These are phyloP conservation scores for Lampris incognitus DNA, from an alignment of 2,113 vertebrate genomes.

Conservation along the genomic window DNA sequence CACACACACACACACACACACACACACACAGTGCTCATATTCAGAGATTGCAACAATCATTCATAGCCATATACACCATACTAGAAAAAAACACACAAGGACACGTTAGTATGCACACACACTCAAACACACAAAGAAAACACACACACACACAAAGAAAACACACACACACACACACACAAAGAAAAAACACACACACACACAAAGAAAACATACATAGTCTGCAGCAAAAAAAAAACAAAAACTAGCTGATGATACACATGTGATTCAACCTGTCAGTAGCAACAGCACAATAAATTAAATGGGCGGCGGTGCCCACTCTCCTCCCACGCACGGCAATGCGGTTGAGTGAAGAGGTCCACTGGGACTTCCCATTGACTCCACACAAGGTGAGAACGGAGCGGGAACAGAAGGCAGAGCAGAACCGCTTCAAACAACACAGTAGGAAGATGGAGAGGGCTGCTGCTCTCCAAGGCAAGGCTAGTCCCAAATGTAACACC, in stretches of 20 bases:
- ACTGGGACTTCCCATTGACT: constrained; percentile 78
- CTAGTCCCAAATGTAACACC: constrained; percentile 23
- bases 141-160: constrained; percentile 19
- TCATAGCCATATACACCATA: constrained; percentile 9
- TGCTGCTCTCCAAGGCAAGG: constrained; percentile 25
- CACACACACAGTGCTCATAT: constrained; percentile 13
- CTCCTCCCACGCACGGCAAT: constrained; percentile 70
- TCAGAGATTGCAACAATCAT: background rate
- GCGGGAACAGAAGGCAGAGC: constrained; percentile 63
- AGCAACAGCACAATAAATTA: constrained; percentile 58
- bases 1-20: constrained; percentile 14
- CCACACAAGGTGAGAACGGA: constrained; percentile 71
- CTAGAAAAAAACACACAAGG: constrained; percentile 19
- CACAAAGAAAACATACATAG: constrained; percentile 11
- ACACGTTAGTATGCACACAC: background rate
- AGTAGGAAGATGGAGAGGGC: constrained; percentile 45
- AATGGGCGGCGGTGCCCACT: constrained; percentile 54
- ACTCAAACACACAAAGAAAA: background rate
- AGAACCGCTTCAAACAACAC: constrained; percentile 59
- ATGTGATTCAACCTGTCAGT: constrained; percentile 44
- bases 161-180: constrained; percentile 24
- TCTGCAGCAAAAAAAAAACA: background rate
- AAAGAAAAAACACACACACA: constrained; percentile 4
- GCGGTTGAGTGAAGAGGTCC: constrained; percentile 63
- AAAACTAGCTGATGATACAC: constrained; percentile 44